Conservation (phyloP, 2,113 vertebrate species). For the Balaeniceps rex region DNA sequence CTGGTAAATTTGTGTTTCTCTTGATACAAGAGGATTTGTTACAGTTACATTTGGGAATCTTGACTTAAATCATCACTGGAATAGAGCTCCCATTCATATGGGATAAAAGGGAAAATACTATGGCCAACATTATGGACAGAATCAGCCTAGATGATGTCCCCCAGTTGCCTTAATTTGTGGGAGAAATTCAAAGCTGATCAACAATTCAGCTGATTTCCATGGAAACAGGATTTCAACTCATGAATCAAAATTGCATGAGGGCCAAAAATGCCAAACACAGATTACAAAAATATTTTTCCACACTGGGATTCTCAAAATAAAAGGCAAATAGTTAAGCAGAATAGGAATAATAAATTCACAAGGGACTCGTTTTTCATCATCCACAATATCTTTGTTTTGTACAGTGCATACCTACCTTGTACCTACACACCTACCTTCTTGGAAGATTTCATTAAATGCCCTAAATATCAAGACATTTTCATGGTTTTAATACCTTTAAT, state of each 20-base stretch:
- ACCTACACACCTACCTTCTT: background rate
- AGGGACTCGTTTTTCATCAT: background rate
- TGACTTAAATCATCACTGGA: background rate
- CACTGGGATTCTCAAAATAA: background rate
- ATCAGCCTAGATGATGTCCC: background rate
- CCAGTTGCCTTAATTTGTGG: background rate
- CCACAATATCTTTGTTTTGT: background rate
- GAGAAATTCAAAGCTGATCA: slow-evolving; percentile 18
- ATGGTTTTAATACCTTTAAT: background rate
- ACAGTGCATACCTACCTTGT: background rate
- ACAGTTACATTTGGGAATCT: background rate
- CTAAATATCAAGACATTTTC: background rate
- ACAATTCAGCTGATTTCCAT: slow-evolving; percentile 12
- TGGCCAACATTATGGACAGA: background rate
- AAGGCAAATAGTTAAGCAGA: background rate
- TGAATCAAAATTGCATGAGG: background rate
- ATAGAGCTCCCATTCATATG: background rate
- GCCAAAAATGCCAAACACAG: background rate
- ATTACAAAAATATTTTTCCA: slow-evolving; percentile 13
- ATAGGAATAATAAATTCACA: background rate
- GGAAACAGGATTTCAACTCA: slow-evolving; percentile 25
- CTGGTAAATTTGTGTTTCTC: background rate
- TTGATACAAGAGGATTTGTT: background rate
- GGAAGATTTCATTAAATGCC: background rate
- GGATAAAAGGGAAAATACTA: background rate